Conservation (phyloP, 2,888 invertebrate species). For the Callimorpha dominula region DNA sequence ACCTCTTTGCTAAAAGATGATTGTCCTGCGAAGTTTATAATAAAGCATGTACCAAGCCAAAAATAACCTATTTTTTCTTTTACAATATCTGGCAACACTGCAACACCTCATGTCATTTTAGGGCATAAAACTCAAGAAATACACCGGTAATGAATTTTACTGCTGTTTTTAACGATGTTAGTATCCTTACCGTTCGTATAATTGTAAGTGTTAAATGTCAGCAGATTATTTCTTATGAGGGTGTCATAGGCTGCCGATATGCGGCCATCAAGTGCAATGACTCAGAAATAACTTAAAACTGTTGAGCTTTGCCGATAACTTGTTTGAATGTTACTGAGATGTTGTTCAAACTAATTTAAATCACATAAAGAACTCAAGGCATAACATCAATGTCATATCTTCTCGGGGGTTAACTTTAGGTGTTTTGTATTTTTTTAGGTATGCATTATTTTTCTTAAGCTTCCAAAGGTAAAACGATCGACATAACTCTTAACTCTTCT, state of each 20-base stretch:
- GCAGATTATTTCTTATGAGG: slow-evolving; percentile 33
- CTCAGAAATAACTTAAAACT: slow-evolving; percentile 20
- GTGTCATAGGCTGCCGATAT: slow-evolving; percentile 30
- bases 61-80: not conserved
- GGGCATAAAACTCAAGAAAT: slow-evolving; percentile 40
- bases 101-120: slow-evolving; percentile 28
- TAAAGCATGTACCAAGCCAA: not conserved
- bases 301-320: slow-evolving; percentile 3
- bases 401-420: not conserved
- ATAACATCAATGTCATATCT: slow-evolving; percentile 5
- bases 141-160: slow-evolving; percentile 42
- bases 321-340: slow-evolving; percentile 7
- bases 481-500: not conserved
- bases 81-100: slow-evolving; percentile 36
- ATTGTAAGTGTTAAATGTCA: slow-evolving; percentile 48
- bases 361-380: not conserved
- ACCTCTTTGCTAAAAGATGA: not conserved
- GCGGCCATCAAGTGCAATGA: slow-evolving; percentile 25
- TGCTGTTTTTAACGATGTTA: slow-evolving; percentile 36
- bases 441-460: no score
- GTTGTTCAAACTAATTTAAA: slow-evolving; percentile 1
- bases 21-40: not conserved
- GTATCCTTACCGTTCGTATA: slow-evolving; percentile 27
- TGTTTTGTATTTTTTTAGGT: not conserved
- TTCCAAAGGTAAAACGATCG: no score